These are phyloP conservation scores for Mythimna ferrago DNA, from an alignment of 2,888 invertebrate species.

Conservation along the genomic window DNA sequence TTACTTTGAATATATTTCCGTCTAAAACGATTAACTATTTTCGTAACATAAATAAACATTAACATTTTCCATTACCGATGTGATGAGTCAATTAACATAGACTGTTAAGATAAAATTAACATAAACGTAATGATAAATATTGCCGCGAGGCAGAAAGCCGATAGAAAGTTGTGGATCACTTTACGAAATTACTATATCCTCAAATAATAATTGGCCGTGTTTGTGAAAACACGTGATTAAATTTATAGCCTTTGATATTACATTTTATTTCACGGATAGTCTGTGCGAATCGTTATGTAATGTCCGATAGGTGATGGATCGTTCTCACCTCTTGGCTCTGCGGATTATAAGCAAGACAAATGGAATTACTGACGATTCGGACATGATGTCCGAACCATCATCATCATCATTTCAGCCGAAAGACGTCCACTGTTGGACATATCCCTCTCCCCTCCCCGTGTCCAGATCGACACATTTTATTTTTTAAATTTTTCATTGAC, in stretches of 20 bases:
- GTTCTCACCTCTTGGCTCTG: slow-evolving; percentile 7
- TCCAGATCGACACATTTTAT: too few relatives aligned
- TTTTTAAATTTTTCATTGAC: too few relatives aligned
- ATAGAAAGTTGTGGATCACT: slow-evolving; percentile 50
- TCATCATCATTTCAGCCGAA: too few relatives aligned
- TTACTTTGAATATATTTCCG: background rate
- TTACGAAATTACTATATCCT: slow-evolving; percentile 47
- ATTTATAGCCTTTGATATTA: slow-evolving; percentile 40
- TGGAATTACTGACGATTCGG: too few relatives aligned
- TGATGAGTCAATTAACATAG: slow-evolving; percentile 31
- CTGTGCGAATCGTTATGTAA: slow-evolving; percentile 30
- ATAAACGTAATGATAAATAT: slow-evolving; percentile 26
- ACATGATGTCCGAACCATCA: too few relatives aligned
- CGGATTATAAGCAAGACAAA: slow-evolving; percentile 8
- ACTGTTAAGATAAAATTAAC: slow-evolving; percentile 35
- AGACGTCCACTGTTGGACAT: too few relatives aligned
- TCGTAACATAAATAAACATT: slow-evolving; percentile 25
- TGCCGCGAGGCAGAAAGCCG: slow-evolving; percentile 54
- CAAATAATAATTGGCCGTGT: slow-evolving; percentile 42
- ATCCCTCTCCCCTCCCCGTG: too few relatives aligned
- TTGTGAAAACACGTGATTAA: slow-evolving; percentile 41
- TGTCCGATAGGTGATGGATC: slow-evolving; percentile 9
- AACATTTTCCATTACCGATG: slow-evolving; percentile 17
- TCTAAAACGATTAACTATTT: slow-evolving; percentile 8
- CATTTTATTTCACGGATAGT: slow-evolving; percentile 43